These are phyloP conservation scores for Heteractis magnifica DNA, from an alignment of 92 coral and sea anemone species.

Conservation along the genomic window DNA sequence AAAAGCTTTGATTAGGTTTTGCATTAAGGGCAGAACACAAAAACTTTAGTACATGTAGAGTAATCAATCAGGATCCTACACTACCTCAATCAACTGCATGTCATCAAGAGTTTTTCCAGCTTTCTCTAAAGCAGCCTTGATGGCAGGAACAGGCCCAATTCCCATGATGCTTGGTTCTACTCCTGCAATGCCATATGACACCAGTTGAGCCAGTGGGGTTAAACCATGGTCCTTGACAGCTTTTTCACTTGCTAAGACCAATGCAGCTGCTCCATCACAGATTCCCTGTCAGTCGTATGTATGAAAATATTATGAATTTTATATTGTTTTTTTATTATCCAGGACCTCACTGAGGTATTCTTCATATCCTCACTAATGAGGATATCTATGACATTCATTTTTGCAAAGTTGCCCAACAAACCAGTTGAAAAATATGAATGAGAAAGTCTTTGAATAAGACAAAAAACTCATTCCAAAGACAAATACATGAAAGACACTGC, in stretches of 20 bases:
- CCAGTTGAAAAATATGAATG: no score
- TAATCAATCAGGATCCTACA: background rate
- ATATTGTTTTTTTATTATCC: no score
- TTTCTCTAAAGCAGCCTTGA: slow-evolving; percentile 75
- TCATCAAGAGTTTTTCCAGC: slow-evolving; percentile 86
- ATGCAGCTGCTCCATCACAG: slow-evolving; percentile 97
- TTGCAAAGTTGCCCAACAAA: no score
- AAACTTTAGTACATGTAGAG: background rate
- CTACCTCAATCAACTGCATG: slow-evolving; percentile 91
- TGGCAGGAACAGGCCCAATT: slow-evolving; percentile 97
- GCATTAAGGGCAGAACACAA: no score
- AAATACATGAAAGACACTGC: background rate
- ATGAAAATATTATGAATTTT: no score
- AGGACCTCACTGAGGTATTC: no score
- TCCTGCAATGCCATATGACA: slow-evolving; percentile 81
- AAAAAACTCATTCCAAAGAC: background rate
- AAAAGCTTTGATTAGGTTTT: no score
- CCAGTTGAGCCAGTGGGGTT: slow-evolving; percentile 87
- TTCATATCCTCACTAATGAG: no score
- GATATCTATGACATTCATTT: no score
- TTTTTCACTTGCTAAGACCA: slow-evolving; percentile 90
- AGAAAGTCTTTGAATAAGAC: no score
- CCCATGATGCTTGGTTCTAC: slow-evolving; percentile 99
- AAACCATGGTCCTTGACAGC: slow-evolving; percentile 90
- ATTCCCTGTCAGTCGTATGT: slow-evolving; percentile 58